Conservation (phyloP, 1,140 invertebrate species). For the Zophobas atratus region DNA sequence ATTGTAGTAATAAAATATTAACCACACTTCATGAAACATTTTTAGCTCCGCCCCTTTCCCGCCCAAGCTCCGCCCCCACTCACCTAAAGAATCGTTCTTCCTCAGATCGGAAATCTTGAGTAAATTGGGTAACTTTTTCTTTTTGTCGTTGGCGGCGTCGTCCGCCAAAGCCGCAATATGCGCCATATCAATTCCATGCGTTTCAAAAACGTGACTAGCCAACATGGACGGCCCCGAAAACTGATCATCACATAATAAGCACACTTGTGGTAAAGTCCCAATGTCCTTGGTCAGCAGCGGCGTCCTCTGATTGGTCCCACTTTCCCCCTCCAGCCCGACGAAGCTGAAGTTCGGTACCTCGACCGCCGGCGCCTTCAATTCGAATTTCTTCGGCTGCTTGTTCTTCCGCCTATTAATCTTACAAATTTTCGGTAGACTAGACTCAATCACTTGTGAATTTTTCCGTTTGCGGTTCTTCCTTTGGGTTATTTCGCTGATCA, state of each 20-base stretch:
- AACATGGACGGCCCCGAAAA: conserved; percentile 54
- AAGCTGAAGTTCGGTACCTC: background rate
- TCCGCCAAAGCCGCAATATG: conserved; percentile 53
- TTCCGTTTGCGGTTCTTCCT: conserved; percentile 63
- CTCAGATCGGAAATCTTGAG: conserved; percentile 66
- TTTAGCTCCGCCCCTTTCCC: background rate
- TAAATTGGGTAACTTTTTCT: conserved; percentile 64
- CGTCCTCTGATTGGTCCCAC: background rate
- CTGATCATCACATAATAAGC: conserved; percentile 63
- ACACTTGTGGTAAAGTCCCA: conserved; percentile 59
- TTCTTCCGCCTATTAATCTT: conserved; percentile 61
- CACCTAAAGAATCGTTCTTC: conserved; percentile 57
- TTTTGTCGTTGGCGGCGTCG: conserved; percentile 54
- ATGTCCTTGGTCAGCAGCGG: background rate
- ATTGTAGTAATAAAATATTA: too few relatives aligned
- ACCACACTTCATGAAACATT: too few relatives aligned
- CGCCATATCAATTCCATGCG: conserved; percentile 63
- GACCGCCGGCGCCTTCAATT: conserved; percentile 2
- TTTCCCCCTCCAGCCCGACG: background rate
- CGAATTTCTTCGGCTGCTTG: conserved; percentile 60
- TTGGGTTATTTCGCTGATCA: conserved; percentile 63
- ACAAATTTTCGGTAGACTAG: conserved; percentile 55
- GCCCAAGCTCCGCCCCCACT: conserved; percentile 24
- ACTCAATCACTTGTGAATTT: conserved; percentile 55
- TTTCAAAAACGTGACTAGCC: conserved; percentile 63